Evolutionary conservation across 2,113 vertebrate species (phyloP).

Genomic region (Festucalex cinctus): DNA sequence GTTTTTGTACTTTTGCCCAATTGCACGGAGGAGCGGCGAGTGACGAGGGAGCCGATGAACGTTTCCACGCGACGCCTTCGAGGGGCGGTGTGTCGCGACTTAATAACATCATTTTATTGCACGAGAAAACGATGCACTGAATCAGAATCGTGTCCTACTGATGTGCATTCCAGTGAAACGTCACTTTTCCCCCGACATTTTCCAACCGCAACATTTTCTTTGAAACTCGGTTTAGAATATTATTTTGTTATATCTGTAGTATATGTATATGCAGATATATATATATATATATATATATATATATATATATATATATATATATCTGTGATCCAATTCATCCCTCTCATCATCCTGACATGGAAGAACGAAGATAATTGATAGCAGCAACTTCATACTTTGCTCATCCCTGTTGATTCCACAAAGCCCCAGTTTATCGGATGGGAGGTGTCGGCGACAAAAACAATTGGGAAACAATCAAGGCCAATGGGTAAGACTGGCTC

Average conservation of each 20-base stretch:
- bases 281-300: too few species aligned
- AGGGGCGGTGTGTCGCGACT: constrained; percentile 60
- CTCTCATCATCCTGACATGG: constrained; percentile 73
- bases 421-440: constrained; percentile 77
- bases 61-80: not conserved
- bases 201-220: not conserved
- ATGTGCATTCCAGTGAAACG: constrained; percentile 95
- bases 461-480: not conserved
- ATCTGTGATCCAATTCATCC: constrained; percentile 40
- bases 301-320: not conserved
- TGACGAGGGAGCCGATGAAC: not conserved
- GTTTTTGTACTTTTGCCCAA: constrained; percentile 85
- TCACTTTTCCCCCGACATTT: constrained; percentile 77
- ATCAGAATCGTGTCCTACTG: constrained; percentile 84
- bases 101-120: constrained; percentile 91
- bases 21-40: constrained; percentile 59
- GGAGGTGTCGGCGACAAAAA: constrained; percentile 40
- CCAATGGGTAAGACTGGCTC: not conserved
- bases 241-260: constrained; percentile 40
- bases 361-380: constrained; percentile 85
- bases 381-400: constrained; percentile 99
- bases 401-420: constrained; percentile 99
- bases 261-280: too few species aligned
- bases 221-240: constrained; percentile 37
- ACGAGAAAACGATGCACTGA: constrained; percentile 90